These are phyloP conservation scores for Panurus biarmicus DNA, from an alignment of 2,113 vertebrate genomes.

Conservation along the genomic window DNA sequence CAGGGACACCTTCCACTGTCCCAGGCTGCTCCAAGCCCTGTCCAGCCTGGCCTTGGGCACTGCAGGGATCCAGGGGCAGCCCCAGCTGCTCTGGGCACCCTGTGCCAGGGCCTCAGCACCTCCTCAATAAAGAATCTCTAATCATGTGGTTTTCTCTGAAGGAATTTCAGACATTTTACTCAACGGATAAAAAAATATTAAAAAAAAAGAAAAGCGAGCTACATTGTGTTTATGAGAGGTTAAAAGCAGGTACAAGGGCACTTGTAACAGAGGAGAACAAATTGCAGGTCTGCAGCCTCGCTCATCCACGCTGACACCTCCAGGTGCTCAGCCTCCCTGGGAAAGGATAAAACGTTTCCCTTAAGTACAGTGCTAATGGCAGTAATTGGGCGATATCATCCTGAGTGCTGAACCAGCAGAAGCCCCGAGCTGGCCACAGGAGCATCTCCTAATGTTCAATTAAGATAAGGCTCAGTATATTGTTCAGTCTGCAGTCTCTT, in stretches of 20 bases:
- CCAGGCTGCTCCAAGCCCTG: accelerated
- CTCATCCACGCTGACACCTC: not conserved
- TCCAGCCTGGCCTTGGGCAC: not conserved
- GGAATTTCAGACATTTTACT: not conserved
- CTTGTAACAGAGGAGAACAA: not conserved
- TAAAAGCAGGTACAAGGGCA: constrained; percentile 7
- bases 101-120: not conserved
- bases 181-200: not conserved
- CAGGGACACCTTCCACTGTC: not conserved
- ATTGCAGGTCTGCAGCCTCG: not conserved
- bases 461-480: constrained; percentile 41
- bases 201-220: not conserved
- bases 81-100: not conserved
- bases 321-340: not conserved
- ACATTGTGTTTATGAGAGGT: not conserved
- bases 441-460: constrained; percentile 40
- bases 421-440: not conserved
- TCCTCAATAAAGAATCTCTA: not conserved
- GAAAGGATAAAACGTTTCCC: not conserved
- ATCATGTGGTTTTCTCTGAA: not conserved
- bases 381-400: constrained; percentile 26
- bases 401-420: constrained; percentile 44
- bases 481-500: not conserved
- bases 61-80: not conserved
- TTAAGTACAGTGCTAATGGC: not conserved